Conservation (phyloP, 35 echinoderm and acorn worm species). For the Holothuria glaberrima region DNA sequence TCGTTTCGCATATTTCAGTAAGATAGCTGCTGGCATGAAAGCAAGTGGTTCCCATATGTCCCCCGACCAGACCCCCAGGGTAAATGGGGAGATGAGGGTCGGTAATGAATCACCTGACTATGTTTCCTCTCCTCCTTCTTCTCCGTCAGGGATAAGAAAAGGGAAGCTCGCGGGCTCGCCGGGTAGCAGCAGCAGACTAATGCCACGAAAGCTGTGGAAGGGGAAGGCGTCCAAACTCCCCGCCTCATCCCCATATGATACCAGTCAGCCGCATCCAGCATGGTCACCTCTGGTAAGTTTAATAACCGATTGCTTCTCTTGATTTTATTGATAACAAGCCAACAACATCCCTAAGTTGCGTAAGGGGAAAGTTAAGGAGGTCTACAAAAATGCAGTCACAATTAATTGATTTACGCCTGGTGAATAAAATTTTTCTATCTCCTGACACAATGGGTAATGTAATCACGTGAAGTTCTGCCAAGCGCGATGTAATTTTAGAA, state of each 20-base stretch:
- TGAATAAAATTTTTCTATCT: no score
- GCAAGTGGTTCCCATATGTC: background rate
- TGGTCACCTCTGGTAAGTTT: slow-evolving; percentile 32
- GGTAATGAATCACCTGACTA: slow-evolving; percentile 24
- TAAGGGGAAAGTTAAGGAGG: no score
- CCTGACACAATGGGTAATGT: no score
- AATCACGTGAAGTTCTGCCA: no score
- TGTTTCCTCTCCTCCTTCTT: slow-evolving; percentile 48
- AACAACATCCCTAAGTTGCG: no score
- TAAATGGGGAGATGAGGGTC: background rate
- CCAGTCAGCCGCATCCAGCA: background rate
- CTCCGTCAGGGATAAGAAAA: slow-evolving; percentile 38
- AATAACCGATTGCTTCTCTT: background rate
- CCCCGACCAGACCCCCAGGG: background rate
- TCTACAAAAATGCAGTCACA: no score
- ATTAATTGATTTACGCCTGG: no score
- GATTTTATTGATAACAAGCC: no score
- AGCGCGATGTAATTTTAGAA: no score
- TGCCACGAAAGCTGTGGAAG: slow-evolving; percentile 53
- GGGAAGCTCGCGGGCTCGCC: slow-evolving; percentile 35
- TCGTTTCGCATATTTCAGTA: slow-evolving; percentile 50
- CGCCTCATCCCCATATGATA: slow-evolving; percentile 8
- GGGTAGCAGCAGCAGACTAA: slow-evolving; percentile 31
- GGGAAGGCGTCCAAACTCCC: slow-evolving; percentile 41
- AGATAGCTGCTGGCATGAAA: slow-evolving; percentile 30